These are phyloP conservation scores for Thyatira batis DNA, from an alignment of 2,888 invertebrate genomes.

Conservation along the genomic window DNA sequence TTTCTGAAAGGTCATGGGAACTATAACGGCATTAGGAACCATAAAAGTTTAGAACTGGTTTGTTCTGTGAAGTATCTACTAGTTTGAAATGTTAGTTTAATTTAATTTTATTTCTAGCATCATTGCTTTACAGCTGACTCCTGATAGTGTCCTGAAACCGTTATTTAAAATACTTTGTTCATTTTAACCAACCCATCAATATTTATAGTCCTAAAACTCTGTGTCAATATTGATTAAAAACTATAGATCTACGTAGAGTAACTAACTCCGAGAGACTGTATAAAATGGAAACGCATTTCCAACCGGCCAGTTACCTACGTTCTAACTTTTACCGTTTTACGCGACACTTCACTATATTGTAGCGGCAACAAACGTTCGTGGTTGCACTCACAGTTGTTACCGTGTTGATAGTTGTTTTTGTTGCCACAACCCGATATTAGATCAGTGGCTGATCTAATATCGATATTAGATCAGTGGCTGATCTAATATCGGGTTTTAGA, in stretches of 20 bases:
- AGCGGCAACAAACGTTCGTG: conserved; percentile 9
- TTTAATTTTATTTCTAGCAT: no score
- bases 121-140: no score
- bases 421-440: neutral
- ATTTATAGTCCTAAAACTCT: no score
- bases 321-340: neutral
- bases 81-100: no score
- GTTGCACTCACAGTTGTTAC: conserved; percentile 1
- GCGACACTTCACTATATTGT: neutral
- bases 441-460: no score
- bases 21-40: neutral
- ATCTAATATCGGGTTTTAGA: no score
- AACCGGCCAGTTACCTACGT: neutral
- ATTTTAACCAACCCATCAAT: no score
- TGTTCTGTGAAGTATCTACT: no score
- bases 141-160: no score
- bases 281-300: neutral
- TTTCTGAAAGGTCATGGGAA: conserved; percentile 1
- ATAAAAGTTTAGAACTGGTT: neutral
- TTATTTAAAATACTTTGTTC: no score
- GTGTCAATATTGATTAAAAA: no score
- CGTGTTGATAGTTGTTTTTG: neutral
- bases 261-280: neutral
- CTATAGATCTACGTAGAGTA: neutral
- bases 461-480: no score